Base-by-base conservation (phyloP, 2,797 vertebrate species). In the Pampus argenteus region DNA sequence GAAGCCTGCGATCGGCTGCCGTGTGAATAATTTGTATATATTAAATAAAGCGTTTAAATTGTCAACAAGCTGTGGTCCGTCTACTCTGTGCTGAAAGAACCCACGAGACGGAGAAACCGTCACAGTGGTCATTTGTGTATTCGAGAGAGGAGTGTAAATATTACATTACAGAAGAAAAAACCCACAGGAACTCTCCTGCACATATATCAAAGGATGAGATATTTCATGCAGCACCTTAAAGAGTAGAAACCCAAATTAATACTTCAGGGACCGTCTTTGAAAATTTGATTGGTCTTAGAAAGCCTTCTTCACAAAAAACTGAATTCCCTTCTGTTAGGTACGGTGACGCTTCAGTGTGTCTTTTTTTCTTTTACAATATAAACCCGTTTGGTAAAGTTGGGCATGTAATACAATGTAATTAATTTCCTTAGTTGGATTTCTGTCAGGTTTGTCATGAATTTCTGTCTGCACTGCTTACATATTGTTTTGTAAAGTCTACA, bases 161-260 rank as follows among this genome's bases (percentile, higher is more conserved):
- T 84, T 81, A 81, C 80, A 90, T 83, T 54, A 83, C 45, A 78
- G n/a, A 15, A 20, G n/a, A n/a, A 79, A 18, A 55, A 62, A 61
- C 65, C 72, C 38, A 70, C 28, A 3, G 29, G 45, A 59, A 68
- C 7, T 34, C 26, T 57, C 44, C 26, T 52, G 40, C 70, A 61
- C 52, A 13, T 45, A 23, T 56, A 63, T 77, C 51, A 79, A 79
- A 83, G 66, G 67, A 77, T 58, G 50, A 49, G 48, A 67, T 44
- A 38, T 44, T 72, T 78, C 61, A 82, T 26, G 54, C 55, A 71
- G 63, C 76, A 66, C 70, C 66, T 81, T 69, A 74, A 59, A 55
- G 61, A 81, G 73, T 15, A 54, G 13, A 36, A 49, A 26, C 14
- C 15, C 18, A 79, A 80, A 80, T 76, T 20, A 62, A 64, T 49